Evolutionary conservation across 2,888 invertebrate genomes (phyloP), one percentile per base, ranked within the genome.

Genomic region (Melanotus villosus): DNA sequence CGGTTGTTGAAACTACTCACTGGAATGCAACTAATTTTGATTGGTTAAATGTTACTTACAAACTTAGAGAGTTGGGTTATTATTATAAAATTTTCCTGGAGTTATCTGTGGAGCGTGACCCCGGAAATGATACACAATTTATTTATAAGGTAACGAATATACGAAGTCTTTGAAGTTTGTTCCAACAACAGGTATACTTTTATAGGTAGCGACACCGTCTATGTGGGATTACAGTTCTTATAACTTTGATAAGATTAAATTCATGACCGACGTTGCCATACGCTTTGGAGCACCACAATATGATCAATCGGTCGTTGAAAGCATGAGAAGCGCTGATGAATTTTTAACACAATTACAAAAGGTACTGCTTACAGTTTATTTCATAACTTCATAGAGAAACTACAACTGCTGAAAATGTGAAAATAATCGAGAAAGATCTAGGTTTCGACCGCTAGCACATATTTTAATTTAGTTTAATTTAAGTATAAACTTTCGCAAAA

Each of bases 1-100:
- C 90, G 3, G 84, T 86, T 12, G 76, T 88, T 6, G 85, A 85
- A 65, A 85, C 85, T n/a, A 78, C 81, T 65, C 77, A 80, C 43
- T 88, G 87, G 87, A 79, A 83, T 52, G 79, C 81, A 52, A 73
- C 73, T 60, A 85, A 75, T 23, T 84, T 82, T 74, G 79, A 82
- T 72, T 84, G 84, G 84, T 77, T 77, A 59, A 75, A 76, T 23
- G 78, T 80, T 16, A 77, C 81, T 14, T 75, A 78, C 57, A 80
- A 79, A 68, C 77, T 84, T 43, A 75, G 82, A 38, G 71, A 75
- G 58, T 71, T 79, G 58, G 84, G 84, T 38, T 75, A 82, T 18
- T 52, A 56, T 36, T 63, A 70, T 36, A 36, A 81, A 58, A 75
- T 80, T 62, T 84, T 84, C 74, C 76, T 84, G 56, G 76, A 75